A percentile compares a stretch with the other conserved stretches of the same genome.
These are phyloP conservation scores for Perccottus glenii DNA, from an alignment of 2,113 vertebrate species.

Conservation along the genomic window DNA sequence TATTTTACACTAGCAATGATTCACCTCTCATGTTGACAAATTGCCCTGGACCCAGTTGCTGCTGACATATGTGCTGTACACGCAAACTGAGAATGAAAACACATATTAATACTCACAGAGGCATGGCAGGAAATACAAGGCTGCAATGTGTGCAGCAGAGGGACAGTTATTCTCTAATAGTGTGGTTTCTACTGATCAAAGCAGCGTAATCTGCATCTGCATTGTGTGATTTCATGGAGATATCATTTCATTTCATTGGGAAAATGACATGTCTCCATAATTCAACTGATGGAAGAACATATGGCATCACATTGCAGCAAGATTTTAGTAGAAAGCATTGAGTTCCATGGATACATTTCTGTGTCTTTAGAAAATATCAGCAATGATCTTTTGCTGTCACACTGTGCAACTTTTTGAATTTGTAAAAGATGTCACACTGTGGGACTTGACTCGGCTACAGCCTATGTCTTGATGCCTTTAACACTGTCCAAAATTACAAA, in stretches of 20 bases:
- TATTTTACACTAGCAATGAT: conserved; percentile 45
- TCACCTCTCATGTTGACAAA: conserved; percentile 57
- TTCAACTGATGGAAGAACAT: too few relatives aligned
- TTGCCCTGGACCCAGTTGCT: conserved; percentile 22
- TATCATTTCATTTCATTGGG: not conserved
- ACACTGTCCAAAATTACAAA: not conserved
- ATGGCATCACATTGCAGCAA: too few relatives aligned
- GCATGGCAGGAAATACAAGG: not conserved
- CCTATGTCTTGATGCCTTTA: not conserved
- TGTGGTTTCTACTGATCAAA: not conserved
- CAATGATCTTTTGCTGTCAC: too few relatives aligned
- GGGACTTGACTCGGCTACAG: not conserved
- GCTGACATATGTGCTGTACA: conserved; percentile 11
- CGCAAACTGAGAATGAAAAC: not conserved
- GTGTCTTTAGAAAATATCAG: too few relatives aligned
- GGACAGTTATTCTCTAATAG: not conserved
- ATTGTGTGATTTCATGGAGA: not conserved
- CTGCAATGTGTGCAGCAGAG: not conserved
- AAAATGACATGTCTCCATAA: not conserved
- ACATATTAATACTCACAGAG: conserved; percentile 2
- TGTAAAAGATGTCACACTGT: not conserved
- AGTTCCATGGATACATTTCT: too few relatives aligned
- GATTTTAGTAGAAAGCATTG: too few relatives aligned
- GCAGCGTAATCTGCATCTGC: not conserved
- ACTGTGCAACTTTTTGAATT: too few relatives aligned